A percentile compares a stretch with the other conserved stretches of the same genome.
Conservation (phyloP, 1,140 invertebrate genomes). For the Drosophila sucinea region DNA sequence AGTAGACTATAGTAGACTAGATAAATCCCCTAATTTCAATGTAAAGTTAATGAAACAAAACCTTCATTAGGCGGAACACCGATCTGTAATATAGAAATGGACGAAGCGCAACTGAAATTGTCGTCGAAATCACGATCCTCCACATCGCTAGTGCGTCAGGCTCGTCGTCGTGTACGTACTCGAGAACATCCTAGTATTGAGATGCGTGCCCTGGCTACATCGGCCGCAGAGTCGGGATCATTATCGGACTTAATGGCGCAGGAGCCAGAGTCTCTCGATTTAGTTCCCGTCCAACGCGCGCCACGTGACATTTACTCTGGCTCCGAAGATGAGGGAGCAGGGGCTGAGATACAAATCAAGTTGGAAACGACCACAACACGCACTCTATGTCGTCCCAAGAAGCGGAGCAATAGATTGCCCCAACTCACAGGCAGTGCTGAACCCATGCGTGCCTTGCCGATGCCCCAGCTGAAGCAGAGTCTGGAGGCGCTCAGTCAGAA, state of each 20-base stretch:
- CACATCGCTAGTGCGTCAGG: conserved; percentile 54
- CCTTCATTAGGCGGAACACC: conserved; percentile 37
- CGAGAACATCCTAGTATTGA: conserved; percentile 41
- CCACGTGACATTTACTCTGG: conserved; percentile 4
- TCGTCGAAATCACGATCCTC: conserved; percentile 34
- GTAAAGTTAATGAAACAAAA: conserved; percentile 4
- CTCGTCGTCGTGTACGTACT: conserved; percentile 50
- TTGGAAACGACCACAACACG: conserved; percentile 44
- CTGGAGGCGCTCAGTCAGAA: conserved; percentile 20
- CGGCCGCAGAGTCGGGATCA: not conserved
- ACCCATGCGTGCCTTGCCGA: conserved; percentile 41
- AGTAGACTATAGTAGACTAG: too few species aligned
- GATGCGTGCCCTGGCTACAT: conserved; percentile 16
- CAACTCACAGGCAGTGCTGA: conserved; percentile 1
- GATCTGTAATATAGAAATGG: conserved; percentile 36
- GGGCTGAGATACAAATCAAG: conserved; percentile 53
- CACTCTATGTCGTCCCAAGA: conserved; percentile 39
- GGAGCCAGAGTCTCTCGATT: too few species aligned
- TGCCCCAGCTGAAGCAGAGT: conserved; percentile 36
- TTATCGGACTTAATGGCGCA: not conserved
- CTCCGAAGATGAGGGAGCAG: conserved; percentile 36
- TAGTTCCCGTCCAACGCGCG: conserved; percentile 11
- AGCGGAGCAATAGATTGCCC: conserved; percentile 8
- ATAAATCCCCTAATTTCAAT: not conserved
- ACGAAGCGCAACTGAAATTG: conserved; percentile 34